A percentile compares a stretch with the other conserved stretches of the same genome.
Evolutionary conservation across 2,113 vertebrate species (phyloP).

Genomic region (Sminthopsis crassicaudata): DNA sequence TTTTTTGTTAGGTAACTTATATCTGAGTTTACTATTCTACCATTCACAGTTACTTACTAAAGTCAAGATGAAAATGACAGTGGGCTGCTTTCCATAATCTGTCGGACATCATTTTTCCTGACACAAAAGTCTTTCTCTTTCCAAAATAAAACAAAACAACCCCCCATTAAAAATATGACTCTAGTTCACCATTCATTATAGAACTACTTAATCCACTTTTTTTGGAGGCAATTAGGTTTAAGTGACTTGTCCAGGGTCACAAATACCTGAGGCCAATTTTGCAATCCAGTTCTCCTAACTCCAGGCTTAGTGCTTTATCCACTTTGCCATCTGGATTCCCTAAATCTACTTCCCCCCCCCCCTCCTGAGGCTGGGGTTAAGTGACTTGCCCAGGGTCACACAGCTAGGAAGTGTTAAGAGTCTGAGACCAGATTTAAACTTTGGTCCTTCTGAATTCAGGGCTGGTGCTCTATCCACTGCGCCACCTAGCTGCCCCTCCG

Average conservation of each 20-base stretch:
- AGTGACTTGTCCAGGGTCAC: too few species aligned
- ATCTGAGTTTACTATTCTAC: background rate
- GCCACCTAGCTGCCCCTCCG: background rate
- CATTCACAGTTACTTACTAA: background rate
- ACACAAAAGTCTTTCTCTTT: background rate
- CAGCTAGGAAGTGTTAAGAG: background rate
- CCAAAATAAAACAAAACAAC: background rate
- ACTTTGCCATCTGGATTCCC: too few species aligned
- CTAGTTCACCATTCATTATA: background rate
- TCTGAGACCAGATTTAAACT: background rate
- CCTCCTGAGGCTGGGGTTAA: background rate
- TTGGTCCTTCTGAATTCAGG: background rate
- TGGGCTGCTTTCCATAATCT: background rate
- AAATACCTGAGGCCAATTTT: too few species aligned
- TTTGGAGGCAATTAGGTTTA: too few species aligned
- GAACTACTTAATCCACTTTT: background rate
- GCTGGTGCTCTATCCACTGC: background rate
- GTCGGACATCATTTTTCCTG: background rate
- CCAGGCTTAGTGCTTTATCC: too few species aligned
- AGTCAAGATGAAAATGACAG: background rate
- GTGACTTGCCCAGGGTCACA: background rate
- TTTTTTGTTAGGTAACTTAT: background rate
- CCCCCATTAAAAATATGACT: background rate
- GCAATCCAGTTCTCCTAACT: too few species aligned
- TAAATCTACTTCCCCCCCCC: too few species aligned